Evolutionary conservation across 2,113 vertebrate species (phyloP), one percentile per base, ranked within the genome.

Genomic region (Centropus unirufus): DNA sequence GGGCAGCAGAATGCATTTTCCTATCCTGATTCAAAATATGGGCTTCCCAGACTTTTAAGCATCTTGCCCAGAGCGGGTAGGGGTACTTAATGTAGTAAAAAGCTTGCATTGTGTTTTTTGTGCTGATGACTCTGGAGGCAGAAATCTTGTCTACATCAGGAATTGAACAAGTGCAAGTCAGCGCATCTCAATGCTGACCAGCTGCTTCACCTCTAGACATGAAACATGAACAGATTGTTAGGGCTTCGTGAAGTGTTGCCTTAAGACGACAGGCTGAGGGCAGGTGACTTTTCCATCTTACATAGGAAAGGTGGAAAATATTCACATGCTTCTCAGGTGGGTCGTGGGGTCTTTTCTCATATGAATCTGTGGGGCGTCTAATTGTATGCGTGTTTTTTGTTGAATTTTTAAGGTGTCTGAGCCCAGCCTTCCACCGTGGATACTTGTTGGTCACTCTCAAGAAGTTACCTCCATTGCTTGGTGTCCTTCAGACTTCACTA

Each of bases 401-500:
- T 76, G 54, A 58, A 75, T 94, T 69, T 91, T 93, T 64, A 78
- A 99, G 99, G 98, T 99, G 57, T 98, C 98, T 59, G 97, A 98
- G 59, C 98, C 99, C 44, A 96, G 95, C 57, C 92, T 92, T 84
- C 97, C 98, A 93, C 99, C 99, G 30, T 76, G 98, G 87, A 97
- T 98, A 36, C 98, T 99, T 30, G 97, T 98, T 82, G 99, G 99
- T 73, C 99, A 99, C 63, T 98, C 97, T 72, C 98, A 99, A 97
- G 99, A 99, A 95, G 99, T 99, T 82, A 99, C 99, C 0, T 99
- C 99, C 61, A 98, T 99, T 76, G 97, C 98, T 34, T 99, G 99
- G 99, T 99, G 99, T 94, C 99, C 98, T 8, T 98, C 98, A 39
- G 99, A 99, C 95, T 99, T 99, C 84, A 98, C 99, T 8, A 99